phyloP scores from a whole-genome alignment of 2,113 vertebrate species.

The Sebastes fasciatus region DNA sequence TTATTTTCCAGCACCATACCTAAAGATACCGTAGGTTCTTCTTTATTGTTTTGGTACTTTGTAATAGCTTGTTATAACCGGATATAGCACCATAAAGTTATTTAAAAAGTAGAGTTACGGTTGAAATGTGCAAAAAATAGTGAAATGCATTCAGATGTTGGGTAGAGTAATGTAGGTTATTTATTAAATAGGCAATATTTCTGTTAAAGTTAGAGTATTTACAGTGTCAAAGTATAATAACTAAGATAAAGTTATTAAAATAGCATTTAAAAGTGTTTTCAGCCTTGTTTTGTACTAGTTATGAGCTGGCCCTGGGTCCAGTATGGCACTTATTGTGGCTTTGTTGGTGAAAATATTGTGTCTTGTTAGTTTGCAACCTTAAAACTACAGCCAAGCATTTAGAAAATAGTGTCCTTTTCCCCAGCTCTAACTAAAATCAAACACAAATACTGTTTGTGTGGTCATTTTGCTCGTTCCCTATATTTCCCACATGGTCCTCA shows the following conservation, averaged over 20 bases:
- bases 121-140: background rate
- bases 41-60: background rate
- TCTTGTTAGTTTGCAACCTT: background rate
- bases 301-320: background rate
- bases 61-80: background rate
- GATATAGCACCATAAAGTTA: background rate
- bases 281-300: background rate
- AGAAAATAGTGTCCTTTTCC: background rate
- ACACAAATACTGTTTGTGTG: constrained; percentile 21
- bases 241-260: no score
- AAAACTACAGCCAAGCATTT: background rate
- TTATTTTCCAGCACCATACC: background rate
- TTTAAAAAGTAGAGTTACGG: background rate
- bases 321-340: background rate
- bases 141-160: background rate
- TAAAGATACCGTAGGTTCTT: background rate
- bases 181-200: background rate
- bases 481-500: constrained; percentile 25
- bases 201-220: background rate
- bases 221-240: background rate
- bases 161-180: background rate
- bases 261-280: background rate
- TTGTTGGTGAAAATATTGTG: background rate
- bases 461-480: background rate
- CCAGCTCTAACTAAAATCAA: background rate